Base-by-base conservation (phyloP, 2,888 invertebrate genomes). In the Caenorhabditis angaria region DNA sequence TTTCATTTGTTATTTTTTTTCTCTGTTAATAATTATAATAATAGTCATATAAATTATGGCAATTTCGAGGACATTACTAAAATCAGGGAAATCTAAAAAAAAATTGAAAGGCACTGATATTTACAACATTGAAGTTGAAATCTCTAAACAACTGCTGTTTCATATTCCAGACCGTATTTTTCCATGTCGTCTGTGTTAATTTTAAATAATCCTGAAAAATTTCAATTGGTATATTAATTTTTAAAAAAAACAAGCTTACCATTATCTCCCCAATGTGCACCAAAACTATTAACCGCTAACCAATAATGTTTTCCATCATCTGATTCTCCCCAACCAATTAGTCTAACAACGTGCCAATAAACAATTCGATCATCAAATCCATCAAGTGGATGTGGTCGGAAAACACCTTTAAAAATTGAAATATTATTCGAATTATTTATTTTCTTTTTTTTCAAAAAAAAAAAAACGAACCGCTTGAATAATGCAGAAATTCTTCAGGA, bases 401-500 rank as follows among this genome's bases (percentile, higher is more conserved):
- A 86, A 22, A 86, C 73, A 29, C 85, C 82, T 78, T 18, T 3
- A 32, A 32, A 32, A 35, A 1, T 53, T 53, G 53, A 12, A 53
- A 18, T 14, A 53, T 53, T 14, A 24, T 14, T 20, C 20, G 20
- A 53, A 18, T 22, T 12, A 53, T 53, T 12, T 0, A n/a, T 53
- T 53, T n/a, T n/a, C n/a, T n/a, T n/a, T n/a, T n/a, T 41, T 41
- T 14, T 41, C 24, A 25, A 5, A 32, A n/a, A n/a, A n/a, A n/a
- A n/a, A n/a, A n/a, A n/a, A n/a, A n/a, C n/a, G n/a, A n/a, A n/a
- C 83, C 85, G 25, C 68, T 75, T 14, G 83, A 79, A 59, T 86
- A 86, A 58, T 86, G 86, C 12, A 86, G 73, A 58, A 86, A 86
- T 65, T 86, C 86, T 70, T 86, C 86, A 1, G 86, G 83, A 8